phyloP scores from a whole-genome alignment of 2,113 vertebrate species.

The Sisor rabdophorus region DNA sequence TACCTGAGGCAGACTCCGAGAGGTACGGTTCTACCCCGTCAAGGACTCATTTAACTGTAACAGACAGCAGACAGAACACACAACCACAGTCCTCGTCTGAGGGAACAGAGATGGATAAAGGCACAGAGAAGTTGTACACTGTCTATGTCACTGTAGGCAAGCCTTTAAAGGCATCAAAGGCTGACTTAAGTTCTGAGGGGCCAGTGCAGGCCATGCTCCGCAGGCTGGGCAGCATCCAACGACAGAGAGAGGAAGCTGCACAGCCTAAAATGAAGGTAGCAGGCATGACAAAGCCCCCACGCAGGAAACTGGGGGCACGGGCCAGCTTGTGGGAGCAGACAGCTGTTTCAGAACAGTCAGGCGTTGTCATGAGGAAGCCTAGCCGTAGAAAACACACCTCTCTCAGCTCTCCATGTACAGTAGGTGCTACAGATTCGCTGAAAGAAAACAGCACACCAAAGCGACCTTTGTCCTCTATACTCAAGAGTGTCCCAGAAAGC shows the following conservation, averaged over 20 bases:
- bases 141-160: constrained; percentile 85
- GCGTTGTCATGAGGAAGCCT: constrained; percentile 58
- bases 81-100: constrained; percentile 65
- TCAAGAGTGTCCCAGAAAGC: constrained; percentile 63
- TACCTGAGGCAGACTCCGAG: constrained; percentile 44
- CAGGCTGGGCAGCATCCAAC: constrained; percentile 82
- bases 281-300: constrained; percentile 76
- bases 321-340: constrained; percentile 62
- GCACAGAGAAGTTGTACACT: constrained; percentile 68
- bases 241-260: constrained; percentile 61
- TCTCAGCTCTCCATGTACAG: constrained; percentile 41
- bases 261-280: constrained; percentile 61
- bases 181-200: constrained; percentile 64
- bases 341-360: constrained; percentile 34
- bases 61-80: constrained; percentile 53
- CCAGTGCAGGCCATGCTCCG: constrained; percentile 79
- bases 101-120: constrained; percentile 44
- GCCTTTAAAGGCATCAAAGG: constrained; percentile 54
- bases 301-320: constrained; percentile 71
- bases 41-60: constrained; percentile 51
- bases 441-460: constrained; percentile 55
- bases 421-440: constrained; percentile 20
- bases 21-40: constrained; percentile 50
- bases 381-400: constrained; percentile 57
- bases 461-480: constrained; percentile 63